Evolutionary conservation across 2,888 invertebrate genomes (phyloP), one percentile per base, ranked within the genome.

Genomic region (Sicus ferrugineus): DNA sequence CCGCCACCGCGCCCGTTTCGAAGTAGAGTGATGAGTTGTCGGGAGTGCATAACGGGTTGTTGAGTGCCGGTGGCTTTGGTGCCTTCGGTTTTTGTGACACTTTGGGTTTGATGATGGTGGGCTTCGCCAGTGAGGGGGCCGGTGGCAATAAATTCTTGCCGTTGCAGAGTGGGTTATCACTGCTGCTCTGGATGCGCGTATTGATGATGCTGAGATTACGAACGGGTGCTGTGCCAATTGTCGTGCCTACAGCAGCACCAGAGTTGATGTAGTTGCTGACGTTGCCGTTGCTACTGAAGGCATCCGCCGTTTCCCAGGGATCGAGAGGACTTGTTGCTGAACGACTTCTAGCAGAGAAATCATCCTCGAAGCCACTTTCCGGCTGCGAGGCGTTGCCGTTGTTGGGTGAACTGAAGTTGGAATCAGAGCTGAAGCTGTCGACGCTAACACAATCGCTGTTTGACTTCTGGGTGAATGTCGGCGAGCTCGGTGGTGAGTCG

Each of bases 291-390:
- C 58, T 56, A 11, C 71, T 70, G 58, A 75, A 75, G 21, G 69
- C 76, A 54, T 81, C 80, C 14, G 84, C 75, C 84, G 77, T 80
- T 67, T 84, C 84, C 85, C 85, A 85, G 0, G 85, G 85, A 77
- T 85, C 85, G 1, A 80, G 68, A 0, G 84, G 85, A 73, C 83
- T 84, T 46, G 81, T 80, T 16, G 84, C 81, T 11, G 81, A 77
- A 80, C 93, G 92, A 23, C 83, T 81, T 16, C 82, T 77, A 26
- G 71, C 73, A 52, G 78, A 77, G 81, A 92, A 93, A 81, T 94
- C 93, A 86, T 93, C 94, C 83, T 94, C 94, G 80, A 94, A 94
- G 3, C 93, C 92, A 84, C 92, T 92, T 80, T 92, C 92, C 54
- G 91, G 89, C 80, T 91, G 90, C 4, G 92, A 92, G 7, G 89